Conservation (phyloP, 2,797 vertebrate genomes). For the Euthynnus affinis region DNA sequence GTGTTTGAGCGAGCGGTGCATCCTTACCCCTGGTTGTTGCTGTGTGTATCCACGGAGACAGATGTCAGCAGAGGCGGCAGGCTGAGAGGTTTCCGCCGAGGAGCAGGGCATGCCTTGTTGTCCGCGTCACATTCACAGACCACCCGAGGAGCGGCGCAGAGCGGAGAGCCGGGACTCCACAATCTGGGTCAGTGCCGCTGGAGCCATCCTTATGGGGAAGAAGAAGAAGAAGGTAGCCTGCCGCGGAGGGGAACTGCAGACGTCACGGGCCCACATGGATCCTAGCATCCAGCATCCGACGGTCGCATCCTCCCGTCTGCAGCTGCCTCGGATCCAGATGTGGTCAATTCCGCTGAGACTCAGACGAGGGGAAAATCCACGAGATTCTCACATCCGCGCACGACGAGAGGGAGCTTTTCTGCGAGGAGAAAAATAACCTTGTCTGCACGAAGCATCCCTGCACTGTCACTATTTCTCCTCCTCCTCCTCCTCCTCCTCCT, state of each 20-base stretch:
- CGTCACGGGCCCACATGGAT: constrained; percentile 67
- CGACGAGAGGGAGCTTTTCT: constrained; percentile 7
- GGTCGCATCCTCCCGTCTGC: constrained; percentile 52
- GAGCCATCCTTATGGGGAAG: constrained; percentile 55
- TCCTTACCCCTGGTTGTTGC: constrained; percentile 71
- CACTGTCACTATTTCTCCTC: constrained; percentile 18
- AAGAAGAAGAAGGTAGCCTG: constrained; percentile 16
- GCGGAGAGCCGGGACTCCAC: constrained; percentile 36
- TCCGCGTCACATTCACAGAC: constrained; percentile 52
- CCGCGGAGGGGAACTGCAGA: constrained; percentile 17
- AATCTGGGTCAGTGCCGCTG: constrained; percentile 67
- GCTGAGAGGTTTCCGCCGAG: constrained; percentile 31
- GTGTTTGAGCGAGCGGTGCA: constrained; percentile 36
- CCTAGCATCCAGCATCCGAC: constrained; percentile 46
- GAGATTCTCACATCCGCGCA: constrained; percentile 51
- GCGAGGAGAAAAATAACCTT: constrained; percentile 27
- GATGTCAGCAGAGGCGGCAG: constrained; percentile 62
- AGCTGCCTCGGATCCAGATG: constrained; percentile 45
- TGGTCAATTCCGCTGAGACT: constrained; percentile 51
- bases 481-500: constrained; percentile 46
- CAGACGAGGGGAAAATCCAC: constrained; percentile 51
- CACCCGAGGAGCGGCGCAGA: constrained; percentile 23
- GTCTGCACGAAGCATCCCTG: constrained; percentile 49
- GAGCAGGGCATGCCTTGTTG: constrained; percentile 29
- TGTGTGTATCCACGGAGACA: constrained; percentile 56